These are phyloP conservation scores for Eupsilia transversa DNA, from an alignment of 2,888 invertebrate genomes.

Conservation along the genomic window DNA sequence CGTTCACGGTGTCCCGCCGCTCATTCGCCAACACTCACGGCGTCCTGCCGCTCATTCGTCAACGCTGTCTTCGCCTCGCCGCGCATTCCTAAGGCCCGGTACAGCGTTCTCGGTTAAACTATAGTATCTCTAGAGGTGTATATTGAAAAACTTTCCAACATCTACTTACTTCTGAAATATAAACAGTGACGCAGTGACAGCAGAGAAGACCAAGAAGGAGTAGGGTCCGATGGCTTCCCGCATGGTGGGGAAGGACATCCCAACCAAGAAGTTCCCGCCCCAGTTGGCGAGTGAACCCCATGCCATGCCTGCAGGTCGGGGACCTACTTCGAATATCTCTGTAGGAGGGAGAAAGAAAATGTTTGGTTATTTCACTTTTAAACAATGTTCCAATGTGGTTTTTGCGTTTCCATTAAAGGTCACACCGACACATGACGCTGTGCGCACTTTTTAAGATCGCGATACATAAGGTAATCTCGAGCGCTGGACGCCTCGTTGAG, in stretches of 20 bases:
- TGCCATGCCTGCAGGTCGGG: constrained; percentile 96
- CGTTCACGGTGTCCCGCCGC: too few relatives aligned
- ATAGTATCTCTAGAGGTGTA: not conserved
- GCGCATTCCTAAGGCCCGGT: too few relatives aligned
- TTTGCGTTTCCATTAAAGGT: too few relatives aligned
- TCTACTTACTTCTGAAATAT: constrained; percentile 91
- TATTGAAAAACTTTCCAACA: not conserved
- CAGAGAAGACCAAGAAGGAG: constrained; percentile 94
- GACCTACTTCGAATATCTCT: constrained; percentile 96
- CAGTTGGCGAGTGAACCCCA: constrained; percentile 96
- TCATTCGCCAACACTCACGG: too few relatives aligned
- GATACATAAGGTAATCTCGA: too few relatives aligned
- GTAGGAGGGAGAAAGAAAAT: constrained; percentile 56
- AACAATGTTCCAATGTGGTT: not conserved
- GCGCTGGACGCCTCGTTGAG: too few relatives aligned
- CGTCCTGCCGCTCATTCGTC: too few relatives aligned
- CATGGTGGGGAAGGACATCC: constrained; percentile 93
- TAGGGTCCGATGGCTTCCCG: constrained; percentile 92
- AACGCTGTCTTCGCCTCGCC: too few relatives aligned
- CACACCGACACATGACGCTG: not conserved
- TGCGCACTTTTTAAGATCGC: not conserved
- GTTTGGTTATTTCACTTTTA: not conserved
- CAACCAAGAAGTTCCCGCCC: constrained; percentile 96
- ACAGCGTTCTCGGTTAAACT: too few relatives aligned
- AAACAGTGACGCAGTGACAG: constrained; percentile 88